These are phyloP conservation scores for Pithys albifrons DNA, from an alignment of 2,113 vertebrate species.

Conservation along the genomic window DNA sequence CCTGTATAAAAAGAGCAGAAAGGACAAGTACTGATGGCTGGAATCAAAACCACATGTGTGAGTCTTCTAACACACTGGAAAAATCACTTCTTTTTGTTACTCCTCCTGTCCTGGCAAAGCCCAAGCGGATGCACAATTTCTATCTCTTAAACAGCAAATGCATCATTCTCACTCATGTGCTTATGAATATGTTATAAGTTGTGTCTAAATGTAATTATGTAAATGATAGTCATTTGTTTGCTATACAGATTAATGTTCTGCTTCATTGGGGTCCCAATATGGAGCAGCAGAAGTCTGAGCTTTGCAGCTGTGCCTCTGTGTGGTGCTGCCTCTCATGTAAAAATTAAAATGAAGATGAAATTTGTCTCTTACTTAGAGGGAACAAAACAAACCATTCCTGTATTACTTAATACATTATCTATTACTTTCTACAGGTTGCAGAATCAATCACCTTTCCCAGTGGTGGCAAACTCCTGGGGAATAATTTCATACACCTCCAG, in stretches of 20 bases:
- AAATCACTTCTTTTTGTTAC: background rate
- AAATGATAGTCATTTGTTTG: constrained; percentile 71
- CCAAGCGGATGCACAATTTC: background rate
- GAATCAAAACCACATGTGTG: background rate
- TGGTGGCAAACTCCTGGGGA: background rate
- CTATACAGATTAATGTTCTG: constrained; percentile 68
- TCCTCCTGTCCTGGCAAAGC: background rate
- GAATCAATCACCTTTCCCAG: constrained; percentile 45
- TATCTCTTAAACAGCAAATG: background rate
- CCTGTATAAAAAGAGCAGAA: background rate
- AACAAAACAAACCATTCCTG: background rate
- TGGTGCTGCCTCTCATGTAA: constrained; percentile 58
- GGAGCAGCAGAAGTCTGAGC: constrained; percentile 48
- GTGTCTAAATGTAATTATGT: constrained; percentile 70
- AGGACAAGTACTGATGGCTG: background rate
- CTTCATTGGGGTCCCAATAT: constrained; percentile 59
- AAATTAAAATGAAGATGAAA: constrained; percentile 58
- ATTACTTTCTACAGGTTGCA: constrained; percentile 16
- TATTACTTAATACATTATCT: constrained; percentile 26
- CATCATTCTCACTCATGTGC: constrained; percentile 32
- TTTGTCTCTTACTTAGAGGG: constrained; percentile 39
- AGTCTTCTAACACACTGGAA: background rate
- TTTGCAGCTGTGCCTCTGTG: constrained; percentile 61
- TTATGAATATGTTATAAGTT: constrained; percentile 64
- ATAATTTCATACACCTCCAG: constrained; percentile 17